Evolutionary conservation across 92 coral and sea anemone genomes (phyloP).

Genomic region (Palythoa grandiflora): DNA sequence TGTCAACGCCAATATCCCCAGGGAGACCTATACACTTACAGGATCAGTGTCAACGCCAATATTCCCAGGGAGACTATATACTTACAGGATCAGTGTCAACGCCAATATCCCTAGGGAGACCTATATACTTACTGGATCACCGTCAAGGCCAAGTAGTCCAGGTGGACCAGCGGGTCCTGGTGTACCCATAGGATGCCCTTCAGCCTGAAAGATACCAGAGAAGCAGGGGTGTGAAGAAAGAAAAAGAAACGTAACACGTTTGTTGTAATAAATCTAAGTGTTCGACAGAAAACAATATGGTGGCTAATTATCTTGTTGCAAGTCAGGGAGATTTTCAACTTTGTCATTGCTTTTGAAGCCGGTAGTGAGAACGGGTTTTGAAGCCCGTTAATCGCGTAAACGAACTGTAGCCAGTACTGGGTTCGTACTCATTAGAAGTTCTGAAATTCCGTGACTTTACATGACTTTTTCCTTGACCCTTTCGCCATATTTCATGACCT

Average conservation of each 20-base stretch:
- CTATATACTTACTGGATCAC: constrained; percentile 7
- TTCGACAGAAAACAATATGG: neutral
- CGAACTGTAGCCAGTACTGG: too few species aligned
- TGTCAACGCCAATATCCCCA: neutral
- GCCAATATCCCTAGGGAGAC: too few species aligned
- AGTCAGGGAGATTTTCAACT: too few species aligned
- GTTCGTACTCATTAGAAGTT: too few species aligned
- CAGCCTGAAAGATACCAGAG: neutral
- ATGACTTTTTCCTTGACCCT: too few species aligned
- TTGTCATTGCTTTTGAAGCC: too few species aligned
- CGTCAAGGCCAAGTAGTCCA: neutral
- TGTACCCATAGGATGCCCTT: neutral
- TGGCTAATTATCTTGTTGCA: neutral
- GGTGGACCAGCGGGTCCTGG: neutral
- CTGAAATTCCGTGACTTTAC: too few species aligned
- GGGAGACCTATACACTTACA: neutral
- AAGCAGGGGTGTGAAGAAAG: neutral
- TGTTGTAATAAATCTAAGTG: neutral
- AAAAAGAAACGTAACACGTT: neutral
- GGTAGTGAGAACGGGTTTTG: too few species aligned
- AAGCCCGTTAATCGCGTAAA: too few species aligned
- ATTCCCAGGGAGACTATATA: too few species aligned
- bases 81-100: too few species aligned
- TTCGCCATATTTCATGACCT: too few species aligned
- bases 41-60: neutral